Conservation (phyloP, 2,888 invertebrate genomes). For the Creontiades dilutus region DNA sequence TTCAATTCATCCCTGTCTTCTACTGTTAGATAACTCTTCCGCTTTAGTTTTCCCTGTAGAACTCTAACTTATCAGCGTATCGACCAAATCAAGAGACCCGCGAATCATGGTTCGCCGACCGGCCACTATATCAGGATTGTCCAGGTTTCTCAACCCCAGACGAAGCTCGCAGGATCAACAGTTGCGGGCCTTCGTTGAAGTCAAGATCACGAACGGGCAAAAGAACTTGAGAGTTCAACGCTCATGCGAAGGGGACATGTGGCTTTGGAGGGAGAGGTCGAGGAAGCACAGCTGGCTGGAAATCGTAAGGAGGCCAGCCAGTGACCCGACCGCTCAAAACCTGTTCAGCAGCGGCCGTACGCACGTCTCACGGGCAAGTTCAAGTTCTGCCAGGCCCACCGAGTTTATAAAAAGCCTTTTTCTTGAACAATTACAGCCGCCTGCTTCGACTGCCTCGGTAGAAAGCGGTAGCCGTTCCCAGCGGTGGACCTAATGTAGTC, state of each 20-base stretch:
- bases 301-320: constrained; percentile 65
- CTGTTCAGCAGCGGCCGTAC: constrained; percentile 56
- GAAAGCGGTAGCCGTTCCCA: background rate
- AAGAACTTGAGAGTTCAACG: constrained; percentile 52
- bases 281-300: constrained; percentile 40
- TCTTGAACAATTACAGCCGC: constrained; percentile 30
- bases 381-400: constrained; percentile 42
- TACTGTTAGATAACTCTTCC: too few relatives aligned
- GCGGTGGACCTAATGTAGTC: too few relatives aligned
- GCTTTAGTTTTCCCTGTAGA: too few relatives aligned
- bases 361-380: constrained; percentile 66
- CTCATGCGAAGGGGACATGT: constrained; percentile 37
- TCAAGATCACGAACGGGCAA: constrained; percentile 62
- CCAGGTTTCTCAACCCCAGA: too few relatives aligned
- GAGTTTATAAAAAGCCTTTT: constrained; percentile 22
- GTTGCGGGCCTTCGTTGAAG: constrained; percentile 42
- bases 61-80: too few relatives aligned
- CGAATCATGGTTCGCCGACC: too few relatives aligned
- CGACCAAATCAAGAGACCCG: too few relatives aligned
- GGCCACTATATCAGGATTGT: too few relatives aligned
- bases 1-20: too few relatives aligned
- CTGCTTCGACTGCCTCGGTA: background rate
- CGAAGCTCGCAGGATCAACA: background rate
- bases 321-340: constrained; percentile 61
- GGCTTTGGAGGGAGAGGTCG: constrained; percentile 15